Conservation (phyloP, 2,888 invertebrate species). For the Eulithis prunata region DNA sequence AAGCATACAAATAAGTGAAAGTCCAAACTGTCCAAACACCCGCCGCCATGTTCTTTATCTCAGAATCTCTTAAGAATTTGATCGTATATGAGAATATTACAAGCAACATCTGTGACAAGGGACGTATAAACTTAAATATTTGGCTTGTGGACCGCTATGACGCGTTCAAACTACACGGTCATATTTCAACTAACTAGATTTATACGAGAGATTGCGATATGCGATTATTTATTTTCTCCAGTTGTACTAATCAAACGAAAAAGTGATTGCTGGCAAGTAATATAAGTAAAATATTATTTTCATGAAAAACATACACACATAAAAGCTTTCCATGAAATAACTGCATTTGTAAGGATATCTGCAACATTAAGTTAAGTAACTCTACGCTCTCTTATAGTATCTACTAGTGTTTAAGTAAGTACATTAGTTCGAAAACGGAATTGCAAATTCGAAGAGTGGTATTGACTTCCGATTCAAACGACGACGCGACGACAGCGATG, state of each 20-base stretch:
- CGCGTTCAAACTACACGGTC: constrained; percentile 1
- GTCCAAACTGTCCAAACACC: constrained; percentile 80
- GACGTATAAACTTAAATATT: constrained; percentile 79
- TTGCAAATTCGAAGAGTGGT: constrained; percentile 32
- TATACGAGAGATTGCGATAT: neutral
- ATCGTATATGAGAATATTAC: constrained; percentile 83
- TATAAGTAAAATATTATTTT: too few species aligned
- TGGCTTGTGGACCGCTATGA: constrained; percentile 48
- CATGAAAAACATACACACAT: too few species aligned
- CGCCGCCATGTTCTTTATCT: constrained; percentile 82
- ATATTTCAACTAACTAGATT: constrained; percentile 1
- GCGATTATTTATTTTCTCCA: neutral
- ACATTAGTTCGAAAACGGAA: constrained; percentile 29
- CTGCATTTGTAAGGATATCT: too few species aligned
- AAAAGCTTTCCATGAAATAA: too few species aligned
- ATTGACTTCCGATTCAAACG: constrained; percentile 6
- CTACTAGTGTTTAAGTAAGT: constrained; percentile 20
- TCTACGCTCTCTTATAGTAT: neutral
- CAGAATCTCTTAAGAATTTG: constrained; percentile 83
- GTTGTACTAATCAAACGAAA: too few species aligned
- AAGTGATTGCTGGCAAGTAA: too few species aligned
- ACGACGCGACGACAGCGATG: neutral
- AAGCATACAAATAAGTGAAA: constrained; percentile 84
- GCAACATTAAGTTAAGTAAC: neutral
- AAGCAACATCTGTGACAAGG: constrained; percentile 82